phyloP scores from a whole-genome alignment of 2,888 invertebrate species.

The Zele albiditarsus region DNA sequence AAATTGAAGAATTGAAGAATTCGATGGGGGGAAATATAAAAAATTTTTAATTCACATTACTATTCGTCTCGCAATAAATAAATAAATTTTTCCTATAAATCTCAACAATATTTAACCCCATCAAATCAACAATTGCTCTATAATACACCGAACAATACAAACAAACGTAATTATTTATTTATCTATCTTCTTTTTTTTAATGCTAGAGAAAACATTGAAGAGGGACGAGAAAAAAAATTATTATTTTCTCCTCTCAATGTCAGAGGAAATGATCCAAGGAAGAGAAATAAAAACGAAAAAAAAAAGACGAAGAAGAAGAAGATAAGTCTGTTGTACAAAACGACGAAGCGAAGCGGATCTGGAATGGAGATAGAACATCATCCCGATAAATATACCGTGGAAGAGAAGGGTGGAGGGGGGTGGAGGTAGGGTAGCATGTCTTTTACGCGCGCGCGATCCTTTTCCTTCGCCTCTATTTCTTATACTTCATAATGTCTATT shows the following conservation, averaged over 20 bases:
- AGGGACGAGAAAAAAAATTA: background rate
- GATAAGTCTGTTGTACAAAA: background rate
- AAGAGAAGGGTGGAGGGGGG: conserved; percentile 38
- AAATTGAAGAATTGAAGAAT: conserved; percentile 1
- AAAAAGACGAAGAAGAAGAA: too few relatives aligned
- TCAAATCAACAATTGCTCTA: too few relatives aligned
- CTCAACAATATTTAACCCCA: too few relatives aligned
- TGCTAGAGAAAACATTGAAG: too few relatives aligned
- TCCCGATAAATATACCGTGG: conserved; percentile 52
- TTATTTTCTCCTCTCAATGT: background rate
- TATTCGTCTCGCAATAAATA: too few relatives aligned
- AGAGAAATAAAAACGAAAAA: too few relatives aligned
- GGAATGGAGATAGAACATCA: conserved; percentile 42
- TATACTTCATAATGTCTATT: background rate
- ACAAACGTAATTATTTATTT: too few relatives aligned
- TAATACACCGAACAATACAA: too few relatives aligned
- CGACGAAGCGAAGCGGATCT: conserved; percentile 41
- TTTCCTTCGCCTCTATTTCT: conserved; percentile 2
- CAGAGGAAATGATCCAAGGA: background rate
- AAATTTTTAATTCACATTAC: too few relatives aligned
- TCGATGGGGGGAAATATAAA: background rate
- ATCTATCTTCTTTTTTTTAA: too few relatives aligned
- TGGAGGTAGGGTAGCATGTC: conserved; percentile 18
- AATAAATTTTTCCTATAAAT: too few relatives aligned
- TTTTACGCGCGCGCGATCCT: background rate